Percentiles rank a stretch among this genome's conserved stretches.
phyloP scores from a whole-genome alignment of 2,113 vertebrate genomes.

The Sebastes schlegelii region DNA sequence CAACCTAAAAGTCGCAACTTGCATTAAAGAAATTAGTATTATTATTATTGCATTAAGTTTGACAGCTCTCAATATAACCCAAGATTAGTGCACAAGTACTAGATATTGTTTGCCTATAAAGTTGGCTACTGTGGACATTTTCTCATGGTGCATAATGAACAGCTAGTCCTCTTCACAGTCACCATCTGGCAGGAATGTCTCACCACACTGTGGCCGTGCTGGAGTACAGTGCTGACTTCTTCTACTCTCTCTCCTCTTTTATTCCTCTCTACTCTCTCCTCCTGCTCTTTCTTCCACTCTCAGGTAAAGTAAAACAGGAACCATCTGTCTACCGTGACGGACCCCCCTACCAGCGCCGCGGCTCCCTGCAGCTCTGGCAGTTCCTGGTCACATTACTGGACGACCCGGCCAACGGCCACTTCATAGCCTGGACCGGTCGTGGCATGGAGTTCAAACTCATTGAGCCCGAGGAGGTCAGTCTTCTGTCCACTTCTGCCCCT shows the following conservation, averaged over 20 bases:
- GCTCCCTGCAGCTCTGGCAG: conserved; percentile 98
- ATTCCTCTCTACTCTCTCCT: not conserved
- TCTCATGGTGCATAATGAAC: conserved; percentile 29
- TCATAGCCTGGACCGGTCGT: conserved; percentile 97
- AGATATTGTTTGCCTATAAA: not conserved
- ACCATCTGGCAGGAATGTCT: conserved; percentile 64
- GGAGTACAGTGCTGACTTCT: not conserved
- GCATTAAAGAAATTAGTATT: too few relatives aligned
- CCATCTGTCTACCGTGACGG: conserved; percentile 91
- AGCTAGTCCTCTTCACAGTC: conserved; percentile 43
- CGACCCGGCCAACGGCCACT: conserved; percentile 94
- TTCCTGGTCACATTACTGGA: conserved; percentile 96
- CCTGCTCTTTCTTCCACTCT: not conserved
- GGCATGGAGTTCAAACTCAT: conserved; percentile 99
- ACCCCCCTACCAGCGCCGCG: conserved; percentile 94
- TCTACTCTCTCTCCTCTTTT: not conserved
- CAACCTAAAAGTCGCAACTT: too few relatives aligned
- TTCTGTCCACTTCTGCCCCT: not conserved
- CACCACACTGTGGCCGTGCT: conserved; percentile 42
- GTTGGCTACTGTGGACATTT: not conserved
- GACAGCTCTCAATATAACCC: too few relatives aligned
- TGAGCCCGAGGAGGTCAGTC: conserved; percentile 93
- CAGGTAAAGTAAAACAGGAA: conserved; percentile 96
- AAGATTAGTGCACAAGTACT: not conserved
- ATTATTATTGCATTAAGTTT: too few relatives aligned